Percentiles rank a stretch among this genome's conserved stretches.
These are phyloP conservation scores for Drosophila niveifrons DNA, from an alignment of 2,888 invertebrate species.

Conservation along the genomic window DNA sequence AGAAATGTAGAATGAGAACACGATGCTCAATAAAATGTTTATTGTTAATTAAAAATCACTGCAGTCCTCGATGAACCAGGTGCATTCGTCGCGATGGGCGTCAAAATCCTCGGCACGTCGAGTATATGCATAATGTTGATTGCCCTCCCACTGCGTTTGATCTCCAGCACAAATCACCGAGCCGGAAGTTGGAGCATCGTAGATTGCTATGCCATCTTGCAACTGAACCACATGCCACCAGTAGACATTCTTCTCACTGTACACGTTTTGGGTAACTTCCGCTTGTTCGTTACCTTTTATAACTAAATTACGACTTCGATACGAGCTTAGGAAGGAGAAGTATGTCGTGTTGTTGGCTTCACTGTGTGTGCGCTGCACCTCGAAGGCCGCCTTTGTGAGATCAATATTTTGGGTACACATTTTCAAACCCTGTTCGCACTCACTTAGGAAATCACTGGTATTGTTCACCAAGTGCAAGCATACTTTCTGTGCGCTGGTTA, in stretches of 20 bases:
- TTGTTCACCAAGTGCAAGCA: slow-evolving; percentile 30
- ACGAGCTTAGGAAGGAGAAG: too few relatives aligned
- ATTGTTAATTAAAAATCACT: too few relatives aligned
- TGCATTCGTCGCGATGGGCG: slow-evolving; percentile 15
- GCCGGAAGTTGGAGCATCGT: slow-evolving; percentile 46
- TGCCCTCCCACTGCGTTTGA: slow-evolving; percentile 52
- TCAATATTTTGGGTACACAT: too few relatives aligned
- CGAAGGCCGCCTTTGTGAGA: too few relatives aligned
- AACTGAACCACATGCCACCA: slow-evolving; percentile 62
- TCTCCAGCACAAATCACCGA: slow-evolving; percentile 71
- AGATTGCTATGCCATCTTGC: slow-evolving; percentile 52
- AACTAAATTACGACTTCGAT: slow-evolving; percentile 57
- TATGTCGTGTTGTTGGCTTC: too few relatives aligned
- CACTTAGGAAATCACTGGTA: slow-evolving; percentile 15
- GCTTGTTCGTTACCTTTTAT: slow-evolving; percentile 29
- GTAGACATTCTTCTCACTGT: too few relatives aligned
- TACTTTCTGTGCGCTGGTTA: neutral
- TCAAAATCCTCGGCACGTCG: slow-evolving; percentile 23
- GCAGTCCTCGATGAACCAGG: too few relatives aligned
- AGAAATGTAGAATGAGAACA: too few relatives aligned
- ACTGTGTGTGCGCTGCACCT: too few relatives aligned
- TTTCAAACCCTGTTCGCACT: too few relatives aligned
- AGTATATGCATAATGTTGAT: slow-evolving; percentile 71
- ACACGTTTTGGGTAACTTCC: too few relatives aligned
- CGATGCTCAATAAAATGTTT: too few relatives aligned